phyloP scores from a whole-genome alignment of 2,113 vertebrate genomes.

The Otocyon megalotis region DNA sequence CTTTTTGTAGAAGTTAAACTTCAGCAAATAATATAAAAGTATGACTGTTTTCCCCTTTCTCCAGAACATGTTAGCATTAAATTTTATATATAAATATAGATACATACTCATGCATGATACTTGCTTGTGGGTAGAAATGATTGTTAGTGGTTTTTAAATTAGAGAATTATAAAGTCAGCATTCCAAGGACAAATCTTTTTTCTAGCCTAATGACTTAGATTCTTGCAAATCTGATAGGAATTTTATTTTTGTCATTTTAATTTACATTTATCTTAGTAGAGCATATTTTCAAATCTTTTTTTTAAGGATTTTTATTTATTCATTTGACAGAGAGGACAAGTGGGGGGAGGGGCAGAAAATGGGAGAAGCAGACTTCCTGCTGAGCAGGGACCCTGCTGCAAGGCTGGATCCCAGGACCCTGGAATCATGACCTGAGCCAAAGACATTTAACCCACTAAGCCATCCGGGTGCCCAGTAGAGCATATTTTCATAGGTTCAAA shows the following conservation, averaged over 20 bases:
- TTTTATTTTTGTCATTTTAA: constrained; percentile 61
- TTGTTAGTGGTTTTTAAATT: constrained; percentile 43
- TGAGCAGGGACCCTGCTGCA: no score
- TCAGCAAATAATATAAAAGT: not conserved
- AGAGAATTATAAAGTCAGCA: constrained; percentile 11
- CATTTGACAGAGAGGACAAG: not conserved
- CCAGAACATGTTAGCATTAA: constrained; percentile 6
- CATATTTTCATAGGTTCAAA: constrained; percentile 35
- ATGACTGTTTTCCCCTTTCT: constrained; percentile 28
- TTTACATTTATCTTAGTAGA: constrained; percentile 59
- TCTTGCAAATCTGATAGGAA: constrained; percentile 37
- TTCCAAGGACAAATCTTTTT: constrained; percentile 45
- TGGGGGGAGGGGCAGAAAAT: no score
- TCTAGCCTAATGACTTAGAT: not conserved
- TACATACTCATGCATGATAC: not conserved
- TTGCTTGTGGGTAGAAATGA: constrained; percentile 50
- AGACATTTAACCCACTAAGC: no score
- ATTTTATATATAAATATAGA: constrained; percentile 40
- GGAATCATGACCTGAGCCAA: no score
- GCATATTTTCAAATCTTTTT: not conserved
- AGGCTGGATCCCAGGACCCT: no score
- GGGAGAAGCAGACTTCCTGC: no score
- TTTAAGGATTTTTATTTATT: no score
- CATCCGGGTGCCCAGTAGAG: not conserved
- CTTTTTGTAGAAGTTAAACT: constrained; percentile 39